Percentiles rank a stretch among this genome's conserved stretches.
phyloP scores from a whole-genome alignment of 2,797 vertebrate species.

The Danionella dracula region DNA sequence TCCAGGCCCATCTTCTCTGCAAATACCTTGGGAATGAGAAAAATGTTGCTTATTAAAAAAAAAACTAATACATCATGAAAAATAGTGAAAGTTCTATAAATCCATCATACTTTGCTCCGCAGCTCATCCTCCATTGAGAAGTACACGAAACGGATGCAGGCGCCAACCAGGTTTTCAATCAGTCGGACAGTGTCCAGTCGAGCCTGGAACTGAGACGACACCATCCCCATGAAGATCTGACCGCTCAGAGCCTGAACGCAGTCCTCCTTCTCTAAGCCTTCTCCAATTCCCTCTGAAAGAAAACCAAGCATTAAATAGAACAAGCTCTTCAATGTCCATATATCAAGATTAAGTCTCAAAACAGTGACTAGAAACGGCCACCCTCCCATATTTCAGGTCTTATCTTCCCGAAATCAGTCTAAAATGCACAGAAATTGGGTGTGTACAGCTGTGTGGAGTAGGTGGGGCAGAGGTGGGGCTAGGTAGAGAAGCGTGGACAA shows the following conservation, averaged over 20 bases:
- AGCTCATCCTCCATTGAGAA: constrained; percentile 98
- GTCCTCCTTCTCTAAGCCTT: constrained; percentile 91
- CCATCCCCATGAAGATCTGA: constrained; percentile 99
- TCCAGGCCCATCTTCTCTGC: constrained; percentile 99
- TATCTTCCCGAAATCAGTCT: no score
- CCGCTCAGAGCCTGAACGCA: constrained; percentile 94
- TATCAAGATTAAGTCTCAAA: no score
- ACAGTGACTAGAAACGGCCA: no score
- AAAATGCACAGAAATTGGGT: no score
- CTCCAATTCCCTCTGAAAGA: constrained; percentile 91
- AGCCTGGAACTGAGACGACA: constrained; percentile 98
- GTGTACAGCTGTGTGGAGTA: no score
- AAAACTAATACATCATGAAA: background rate
- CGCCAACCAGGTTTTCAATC: constrained; percentile 91
- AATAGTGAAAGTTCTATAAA: background rate
- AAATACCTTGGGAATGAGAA: constrained; percentile 77
- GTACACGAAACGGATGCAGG: constrained; percentile 98
- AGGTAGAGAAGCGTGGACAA: no score
- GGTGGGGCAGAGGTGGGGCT: no score
- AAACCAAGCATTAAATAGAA: no score
- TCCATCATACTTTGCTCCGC: constrained; percentile 85
- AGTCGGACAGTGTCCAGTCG: constrained; percentile 91
- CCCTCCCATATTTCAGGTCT: no score
- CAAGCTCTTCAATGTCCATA: no score
- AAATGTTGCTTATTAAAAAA: background rate